Evolutionary conservation across 2,888 invertebrate species (phyloP).

Genomic region (Nemoura dubitans): DNA sequence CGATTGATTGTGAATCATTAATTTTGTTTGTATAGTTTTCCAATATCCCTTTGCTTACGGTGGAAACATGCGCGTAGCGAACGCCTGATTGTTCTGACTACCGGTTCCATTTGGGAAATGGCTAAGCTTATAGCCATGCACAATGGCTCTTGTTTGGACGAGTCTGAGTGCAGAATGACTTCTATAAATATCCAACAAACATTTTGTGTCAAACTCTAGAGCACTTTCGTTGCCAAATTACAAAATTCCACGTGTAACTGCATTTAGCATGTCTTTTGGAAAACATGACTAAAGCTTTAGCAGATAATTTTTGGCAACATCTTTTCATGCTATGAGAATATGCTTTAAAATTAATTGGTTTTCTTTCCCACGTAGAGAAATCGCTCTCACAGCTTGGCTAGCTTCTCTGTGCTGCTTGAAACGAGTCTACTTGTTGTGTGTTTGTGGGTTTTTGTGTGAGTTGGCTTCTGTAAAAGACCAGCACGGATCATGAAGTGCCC

Average conservation of each 20-base stretch:
- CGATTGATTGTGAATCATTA: not conserved
- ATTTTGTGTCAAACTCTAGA: not conserved
- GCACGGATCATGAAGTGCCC: conserved; percentile 21
- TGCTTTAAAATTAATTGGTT: not conserved
- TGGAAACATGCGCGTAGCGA: not conserved
- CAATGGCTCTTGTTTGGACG: not conserved
- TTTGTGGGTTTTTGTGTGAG: conserved; percentile 12
- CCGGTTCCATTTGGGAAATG: not conserved
- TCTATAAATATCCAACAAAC: not conserved
- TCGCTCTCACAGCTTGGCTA: no score
- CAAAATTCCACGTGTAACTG: not conserved
- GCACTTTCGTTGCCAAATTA: not conserved
- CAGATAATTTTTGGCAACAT: not conserved
- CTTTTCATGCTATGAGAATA: not conserved
- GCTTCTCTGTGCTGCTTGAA: not conserved
- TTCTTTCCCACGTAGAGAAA: no score
- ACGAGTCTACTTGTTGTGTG: not conserved
- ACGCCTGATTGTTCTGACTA: no score
- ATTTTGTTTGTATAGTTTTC: not conserved
- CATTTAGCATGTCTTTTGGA: not conserved
- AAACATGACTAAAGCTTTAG: not conserved
- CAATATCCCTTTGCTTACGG: not conserved
- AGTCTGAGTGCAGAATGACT: not conserved
- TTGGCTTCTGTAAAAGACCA: conserved; percentile 7
- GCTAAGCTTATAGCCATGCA: not conserved